phyloP scores from a whole-genome alignment of 2,888 invertebrate species.

The Synergus laeviventris region DNA sequence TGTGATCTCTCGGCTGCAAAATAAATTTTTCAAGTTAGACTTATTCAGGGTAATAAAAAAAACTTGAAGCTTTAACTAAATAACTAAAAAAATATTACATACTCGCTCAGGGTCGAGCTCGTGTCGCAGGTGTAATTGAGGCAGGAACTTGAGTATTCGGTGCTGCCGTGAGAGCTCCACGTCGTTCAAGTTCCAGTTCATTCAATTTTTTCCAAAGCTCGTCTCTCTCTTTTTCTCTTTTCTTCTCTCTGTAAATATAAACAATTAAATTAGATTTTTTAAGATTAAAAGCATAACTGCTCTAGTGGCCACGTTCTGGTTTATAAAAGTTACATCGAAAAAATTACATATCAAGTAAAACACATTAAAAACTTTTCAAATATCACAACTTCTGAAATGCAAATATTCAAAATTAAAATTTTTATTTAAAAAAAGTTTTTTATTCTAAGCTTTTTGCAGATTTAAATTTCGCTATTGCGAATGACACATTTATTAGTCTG shows the following conservation, averaged over 20 bases:
- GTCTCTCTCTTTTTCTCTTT: slow-evolving; percentile 96
- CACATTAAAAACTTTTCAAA: too few relatives aligned
- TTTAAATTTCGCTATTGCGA: slow-evolving; percentile 21
- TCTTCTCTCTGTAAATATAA: slow-evolving; percentile 86
- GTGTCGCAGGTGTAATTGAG: slow-evolving; percentile 72
- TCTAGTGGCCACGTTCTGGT: not conserved
- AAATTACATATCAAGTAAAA: too few relatives aligned
- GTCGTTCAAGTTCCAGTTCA: slow-evolving; percentile 86
- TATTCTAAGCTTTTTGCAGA: not conserved
- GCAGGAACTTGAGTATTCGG: slow-evolving; percentile 74
- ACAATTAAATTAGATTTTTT: not conserved
- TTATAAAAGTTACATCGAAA: too few relatives aligned
- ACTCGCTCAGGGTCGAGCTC: slow-evolving; percentile 75
- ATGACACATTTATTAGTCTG: slow-evolving; percentile 29
- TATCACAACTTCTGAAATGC: too few relatives aligned
- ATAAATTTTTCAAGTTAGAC: slow-evolving; percentile 17
- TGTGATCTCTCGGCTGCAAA: slow-evolving; percentile 72
- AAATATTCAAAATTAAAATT: not conserved
- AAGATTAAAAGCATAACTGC: not conserved
- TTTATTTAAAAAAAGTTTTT: not conserved
- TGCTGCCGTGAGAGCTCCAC: slow-evolving; percentile 59
- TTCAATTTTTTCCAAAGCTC: slow-evolving; percentile 98
- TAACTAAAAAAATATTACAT: slow-evolving; percentile 50
- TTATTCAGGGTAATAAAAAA: not conserved
- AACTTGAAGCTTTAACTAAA: slow-evolving; percentile 25